These are phyloP conservation scores for Luffia ferchaultella DNA, from an alignment of 2,888 invertebrate genomes.

Conservation along the genomic window DNA sequence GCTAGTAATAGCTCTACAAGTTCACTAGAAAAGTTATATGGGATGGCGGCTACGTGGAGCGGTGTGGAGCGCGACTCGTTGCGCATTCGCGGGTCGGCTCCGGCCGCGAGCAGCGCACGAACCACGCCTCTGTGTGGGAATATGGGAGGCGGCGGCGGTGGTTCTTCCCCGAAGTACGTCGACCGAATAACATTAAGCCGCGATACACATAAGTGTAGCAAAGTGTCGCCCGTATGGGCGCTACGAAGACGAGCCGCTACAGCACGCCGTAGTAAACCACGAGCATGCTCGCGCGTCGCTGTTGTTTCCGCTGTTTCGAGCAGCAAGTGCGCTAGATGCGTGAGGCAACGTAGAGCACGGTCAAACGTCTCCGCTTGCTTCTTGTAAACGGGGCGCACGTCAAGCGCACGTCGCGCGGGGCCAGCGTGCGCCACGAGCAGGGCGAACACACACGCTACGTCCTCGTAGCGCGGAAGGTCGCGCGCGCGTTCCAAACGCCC, in stretches of 20 bases:
- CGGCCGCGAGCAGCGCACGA: constrained; percentile 75
- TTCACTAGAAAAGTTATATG: constrained; percentile 71
- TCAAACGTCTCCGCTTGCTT: constrained; percentile 85
- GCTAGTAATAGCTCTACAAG: constrained; percentile 62
- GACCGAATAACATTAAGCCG: constrained; percentile 80
- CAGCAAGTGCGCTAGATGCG: constrained; percentile 79
- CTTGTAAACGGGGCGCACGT: constrained; percentile 73
- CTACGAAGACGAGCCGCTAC: constrained; percentile 74
- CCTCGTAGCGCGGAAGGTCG: constrained; percentile 64
- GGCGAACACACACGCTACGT: constrained; percentile 74
- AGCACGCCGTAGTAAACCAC: constrained; percentile 71
- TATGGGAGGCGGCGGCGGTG: constrained; percentile 36
- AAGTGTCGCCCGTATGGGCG: constrained; percentile 76
- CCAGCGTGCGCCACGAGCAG: constrained; percentile 44
- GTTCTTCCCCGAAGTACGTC: constrained; percentile 77
- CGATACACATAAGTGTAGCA: constrained; percentile 85
- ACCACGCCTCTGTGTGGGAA: constrained; percentile 55
- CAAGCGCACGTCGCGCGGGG: constrained; percentile 23
- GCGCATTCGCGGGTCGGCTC: constrained; percentile 77
- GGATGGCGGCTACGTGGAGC: constrained; percentile 80
- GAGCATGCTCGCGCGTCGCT: constrained; percentile 45
- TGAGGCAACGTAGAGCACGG: constrained; percentile 79
- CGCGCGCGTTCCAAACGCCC: constrained; percentile 60
- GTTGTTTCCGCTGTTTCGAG: constrained; percentile 64
- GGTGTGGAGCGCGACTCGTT: constrained; percentile 82